These are phyloP conservation scores for Pseudopleuronectes americanus DNA, from an alignment of 2,797 vertebrate genomes.

Conservation along the genomic window DNA sequence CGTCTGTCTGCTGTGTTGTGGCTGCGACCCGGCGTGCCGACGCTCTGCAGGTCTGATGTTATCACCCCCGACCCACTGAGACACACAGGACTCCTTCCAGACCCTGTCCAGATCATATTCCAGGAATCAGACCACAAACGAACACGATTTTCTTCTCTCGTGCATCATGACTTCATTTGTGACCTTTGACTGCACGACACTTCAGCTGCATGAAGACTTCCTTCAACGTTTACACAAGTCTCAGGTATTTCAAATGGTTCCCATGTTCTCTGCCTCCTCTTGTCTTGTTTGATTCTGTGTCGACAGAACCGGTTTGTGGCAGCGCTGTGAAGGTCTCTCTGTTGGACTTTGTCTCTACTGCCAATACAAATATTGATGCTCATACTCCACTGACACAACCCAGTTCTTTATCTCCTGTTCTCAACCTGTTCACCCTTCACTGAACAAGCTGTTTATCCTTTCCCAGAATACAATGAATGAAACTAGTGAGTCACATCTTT, in stretches of 20 bases:
- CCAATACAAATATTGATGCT: conserved; percentile 61
- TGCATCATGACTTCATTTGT: neutral
- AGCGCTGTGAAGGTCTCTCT: conserved; percentile 19
- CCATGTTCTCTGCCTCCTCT: neutral
- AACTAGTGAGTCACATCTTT: neutral
- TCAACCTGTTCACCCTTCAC: conserved; percentile 3
- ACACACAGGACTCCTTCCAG: conserved; percentile 5
- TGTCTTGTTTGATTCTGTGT: neutral
- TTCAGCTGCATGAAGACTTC: neutral
- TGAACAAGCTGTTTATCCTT: conserved; percentile 1
- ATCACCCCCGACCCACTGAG: conserved; percentile 49
- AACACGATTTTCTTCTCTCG: neutral
- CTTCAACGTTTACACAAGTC: no score
- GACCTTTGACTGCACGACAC: neutral
- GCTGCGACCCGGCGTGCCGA: conserved; percentile 60
- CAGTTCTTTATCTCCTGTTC: conserved; percentile 40
- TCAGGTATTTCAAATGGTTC: neutral
- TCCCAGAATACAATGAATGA: neutral
- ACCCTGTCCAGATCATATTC: neutral
- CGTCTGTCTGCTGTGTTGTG: conserved; percentile 51
- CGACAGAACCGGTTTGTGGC: conserved; percentile 53
- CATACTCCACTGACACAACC: conserved; percentile 32
- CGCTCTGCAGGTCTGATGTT: conserved; percentile 64
- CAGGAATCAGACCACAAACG: conserved; percentile 1
- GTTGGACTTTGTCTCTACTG: conserved; percentile 44